Evolutionary conservation across 2,113 vertebrate genomes (phyloP).

Genomic region (Axis porcinus): DNA sequence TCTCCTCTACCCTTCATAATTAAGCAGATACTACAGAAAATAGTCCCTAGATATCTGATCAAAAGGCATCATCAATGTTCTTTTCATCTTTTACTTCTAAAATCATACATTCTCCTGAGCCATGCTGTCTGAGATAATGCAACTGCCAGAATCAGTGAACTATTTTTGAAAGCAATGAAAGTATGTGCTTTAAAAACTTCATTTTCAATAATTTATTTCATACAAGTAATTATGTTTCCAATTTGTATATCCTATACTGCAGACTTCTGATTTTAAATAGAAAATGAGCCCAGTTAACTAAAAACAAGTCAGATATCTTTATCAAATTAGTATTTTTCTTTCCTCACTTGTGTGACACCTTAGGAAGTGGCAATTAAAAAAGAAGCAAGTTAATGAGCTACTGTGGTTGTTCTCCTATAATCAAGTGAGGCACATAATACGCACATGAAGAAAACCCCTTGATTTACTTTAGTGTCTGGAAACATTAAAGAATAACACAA

Average conservation of each 20-base stretch:
- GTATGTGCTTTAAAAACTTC: background rate
- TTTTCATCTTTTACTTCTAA: background rate
- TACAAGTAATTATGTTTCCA: conserved; percentile 37
- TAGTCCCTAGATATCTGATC: background rate
- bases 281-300: conserved; percentile 33
- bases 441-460: background rate
- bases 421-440: background rate
- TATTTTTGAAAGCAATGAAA: background rate
- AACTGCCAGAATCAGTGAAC: background rate
- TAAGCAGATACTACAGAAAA: background rate
- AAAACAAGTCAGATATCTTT: conserved; percentile 33
- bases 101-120: background rate
- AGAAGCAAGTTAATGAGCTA: conserved; percentile 7
- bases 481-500: conserved; percentile 9
- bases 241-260: background rate
- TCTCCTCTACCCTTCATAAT: background rate
- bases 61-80: background rate
- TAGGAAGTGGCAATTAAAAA: conserved; percentile 21
- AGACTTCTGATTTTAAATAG: conserved; percentile 11
- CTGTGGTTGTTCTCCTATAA: background rate
- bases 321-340: conserved; percentile 57
- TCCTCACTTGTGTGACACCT: conserved; percentile 25
- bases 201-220: background rate
- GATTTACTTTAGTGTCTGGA: background rate
- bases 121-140: background rate